Conservation (phyloP, 2,888 invertebrate genomes). For the Brachypalpus laphriformis region DNA sequence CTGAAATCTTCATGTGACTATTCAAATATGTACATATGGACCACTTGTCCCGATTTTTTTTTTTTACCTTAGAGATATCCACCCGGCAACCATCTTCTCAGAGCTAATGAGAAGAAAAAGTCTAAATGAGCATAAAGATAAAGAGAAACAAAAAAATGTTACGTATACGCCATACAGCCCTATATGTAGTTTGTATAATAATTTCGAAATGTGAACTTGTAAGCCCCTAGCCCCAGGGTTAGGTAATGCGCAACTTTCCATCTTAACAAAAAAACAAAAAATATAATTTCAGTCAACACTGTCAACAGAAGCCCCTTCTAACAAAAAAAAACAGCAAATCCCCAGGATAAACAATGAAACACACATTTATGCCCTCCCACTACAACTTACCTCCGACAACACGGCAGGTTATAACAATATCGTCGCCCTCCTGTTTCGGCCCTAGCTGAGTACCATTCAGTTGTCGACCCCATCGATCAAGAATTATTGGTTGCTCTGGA, state of each 20-base stretch:
- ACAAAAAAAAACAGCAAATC: slow-evolving; percentile 11
- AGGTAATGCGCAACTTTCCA: slow-evolving; percentile 20
- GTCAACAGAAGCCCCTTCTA: neutral
- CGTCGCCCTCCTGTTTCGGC: slow-evolving; percentile 93
- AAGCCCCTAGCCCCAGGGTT: neutral
- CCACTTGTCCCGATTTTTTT: neutral
- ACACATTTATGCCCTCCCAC: neutral
- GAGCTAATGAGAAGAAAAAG: neutral
- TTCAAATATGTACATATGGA: slow-evolving; percentile 1
- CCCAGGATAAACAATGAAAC: slow-evolving; percentile 33
- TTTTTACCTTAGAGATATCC: neutral
- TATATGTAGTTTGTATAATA: neutral
- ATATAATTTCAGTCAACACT: slow-evolving; percentile 16
- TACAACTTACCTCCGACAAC: slow-evolving; percentile 91
- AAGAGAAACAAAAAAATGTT: neutral
- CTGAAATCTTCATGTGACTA: neutral
- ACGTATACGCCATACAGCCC: neutral
- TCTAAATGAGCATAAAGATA: slow-evolving; percentile 6
- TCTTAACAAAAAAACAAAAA: neutral
- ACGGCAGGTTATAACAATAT: slow-evolving; percentile 92
- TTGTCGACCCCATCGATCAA: slow-evolving; percentile 92
- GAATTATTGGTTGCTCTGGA: slow-evolving; percentile 92
- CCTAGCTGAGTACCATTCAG: slow-evolving; percentile 91
- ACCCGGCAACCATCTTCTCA: neutral
- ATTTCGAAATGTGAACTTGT: slow-evolving; percentile 19